Percentiles rank a stretch among this genome's conserved stretches.
phyloP scores from a whole-genome alignment of 37 sponge, comb jelly and placozoan genomes.

The Tethya wilhelma region DNA sequence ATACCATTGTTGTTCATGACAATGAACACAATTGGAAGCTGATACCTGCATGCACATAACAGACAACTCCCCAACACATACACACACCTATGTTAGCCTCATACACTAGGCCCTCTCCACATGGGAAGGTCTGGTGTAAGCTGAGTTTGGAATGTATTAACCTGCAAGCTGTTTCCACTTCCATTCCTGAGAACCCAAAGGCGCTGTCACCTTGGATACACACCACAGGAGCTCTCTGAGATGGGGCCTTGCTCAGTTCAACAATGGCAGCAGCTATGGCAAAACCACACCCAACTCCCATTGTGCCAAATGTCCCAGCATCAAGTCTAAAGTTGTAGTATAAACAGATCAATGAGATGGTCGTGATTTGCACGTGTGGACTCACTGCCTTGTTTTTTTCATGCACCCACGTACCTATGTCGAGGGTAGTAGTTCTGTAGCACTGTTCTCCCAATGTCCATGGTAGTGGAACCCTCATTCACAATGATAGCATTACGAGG shows the following conservation, averaged over 20 bases:
- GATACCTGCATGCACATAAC: constrained; percentile 60
- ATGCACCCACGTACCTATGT: constrained; percentile 53
- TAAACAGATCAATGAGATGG: neutral
- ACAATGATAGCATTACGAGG: constrained; percentile 72
- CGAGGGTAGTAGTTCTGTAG: constrained; percentile 61
- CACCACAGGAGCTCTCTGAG: constrained; percentile 38
- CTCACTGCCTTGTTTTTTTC: neutral
- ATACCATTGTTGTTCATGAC: constrained; percentile 96
- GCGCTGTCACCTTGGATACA: constrained; percentile 97
- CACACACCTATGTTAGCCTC: neutral
- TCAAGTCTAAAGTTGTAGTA: constrained; percentile 68
- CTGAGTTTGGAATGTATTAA: constrained; percentile 21
- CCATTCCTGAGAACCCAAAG: constrained; percentile 96
- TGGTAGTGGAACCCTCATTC: constrained; percentile 92
- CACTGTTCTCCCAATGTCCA: constrained; percentile 94
- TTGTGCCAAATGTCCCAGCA: constrained; percentile 96
- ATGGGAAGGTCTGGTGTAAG: too few species aligned
- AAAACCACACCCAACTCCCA: constrained; percentile 94
- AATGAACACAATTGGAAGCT: constrained; percentile 87
- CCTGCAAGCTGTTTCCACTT: constrained; percentile 90
- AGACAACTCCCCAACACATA: neutral
- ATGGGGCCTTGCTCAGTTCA: constrained; percentile 18
- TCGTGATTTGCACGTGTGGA: neutral
- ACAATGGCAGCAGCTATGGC: constrained; percentile 87
- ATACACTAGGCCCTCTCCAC: neutral